phyloP scores from a whole-genome alignment of 2,113 vertebrate genomes.

The Malaclemys terrapin region DNA sequence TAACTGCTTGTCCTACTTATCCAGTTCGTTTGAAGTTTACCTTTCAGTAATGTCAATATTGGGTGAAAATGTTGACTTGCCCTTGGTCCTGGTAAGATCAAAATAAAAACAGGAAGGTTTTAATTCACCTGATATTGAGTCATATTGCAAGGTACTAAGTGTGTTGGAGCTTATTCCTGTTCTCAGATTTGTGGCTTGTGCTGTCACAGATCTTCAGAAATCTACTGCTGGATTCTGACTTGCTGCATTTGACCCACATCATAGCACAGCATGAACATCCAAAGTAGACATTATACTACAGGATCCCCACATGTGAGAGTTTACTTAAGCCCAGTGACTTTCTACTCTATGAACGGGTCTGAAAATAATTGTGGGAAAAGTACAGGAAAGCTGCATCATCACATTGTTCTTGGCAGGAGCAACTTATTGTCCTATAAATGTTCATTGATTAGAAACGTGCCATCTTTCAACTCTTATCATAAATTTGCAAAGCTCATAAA shows the following conservation, averaged over 20 bases:
- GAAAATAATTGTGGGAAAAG: not conserved
- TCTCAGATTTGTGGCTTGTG: not conserved
- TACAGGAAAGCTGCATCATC: not conserved
- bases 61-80: not conserved
- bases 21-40: not conserved
- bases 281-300: not conserved
- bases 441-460: not conserved
- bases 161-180: not conserved
- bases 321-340: constrained; percentile 7
- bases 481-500: not conserved
- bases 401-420: not conserved
- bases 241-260: not conserved
- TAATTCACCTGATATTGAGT: not conserved
- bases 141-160: not conserved
- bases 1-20: not conserved
- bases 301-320: not conserved
- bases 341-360: not conserved
- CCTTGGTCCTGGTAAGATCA: not conserved
- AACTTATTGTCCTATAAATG: not conserved
- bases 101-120: not conserved
- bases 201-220: not conserved
- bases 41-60: not conserved
- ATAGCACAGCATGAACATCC: not conserved
- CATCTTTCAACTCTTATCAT: not conserved
- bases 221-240: not conserved